Conservation (phyloP, 2,113 vertebrate species). For the Carlito syrichta region DNA sequence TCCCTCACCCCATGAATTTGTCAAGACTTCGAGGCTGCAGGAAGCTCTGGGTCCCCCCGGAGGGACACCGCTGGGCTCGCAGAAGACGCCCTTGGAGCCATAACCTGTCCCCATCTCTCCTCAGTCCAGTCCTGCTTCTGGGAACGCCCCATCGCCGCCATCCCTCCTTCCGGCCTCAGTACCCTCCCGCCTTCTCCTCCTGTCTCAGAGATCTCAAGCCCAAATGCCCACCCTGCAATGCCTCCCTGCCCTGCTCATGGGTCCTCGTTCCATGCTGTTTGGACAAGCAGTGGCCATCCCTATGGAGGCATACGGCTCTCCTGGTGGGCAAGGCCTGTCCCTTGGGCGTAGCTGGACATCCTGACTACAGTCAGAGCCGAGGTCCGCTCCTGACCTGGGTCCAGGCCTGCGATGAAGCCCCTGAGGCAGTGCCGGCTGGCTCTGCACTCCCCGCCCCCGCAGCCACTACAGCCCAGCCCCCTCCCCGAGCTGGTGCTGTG, state of each 20-base stretch:
- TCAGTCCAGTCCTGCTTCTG: neutral
- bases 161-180: too few relatives aligned
- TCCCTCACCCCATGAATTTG: too few relatives aligned
- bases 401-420: neutral
- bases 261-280: accelerated
- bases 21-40: neutral
- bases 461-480: too few relatives aligned
- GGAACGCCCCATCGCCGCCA: too few relatives aligned
- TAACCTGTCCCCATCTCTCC: accelerated
- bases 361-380: accelerated
- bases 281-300: neutral
- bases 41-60: neutral
- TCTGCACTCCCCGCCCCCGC: neutral
- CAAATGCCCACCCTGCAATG: too few relatives aligned
- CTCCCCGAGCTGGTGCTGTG: neutral
- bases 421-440: neutral
- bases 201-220: too few relatives aligned
- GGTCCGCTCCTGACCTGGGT: neutral
- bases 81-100: too few relatives aligned
- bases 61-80: too few relatives aligned
- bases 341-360: neutral
- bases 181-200: too few relatives aligned
- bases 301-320: neutral
- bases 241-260: too few relatives aligned
- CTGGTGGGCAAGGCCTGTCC: accelerated